Base-by-base conservation (phyloP, 2,113 vertebrate species). In the Nannospalax galili region DNA sequence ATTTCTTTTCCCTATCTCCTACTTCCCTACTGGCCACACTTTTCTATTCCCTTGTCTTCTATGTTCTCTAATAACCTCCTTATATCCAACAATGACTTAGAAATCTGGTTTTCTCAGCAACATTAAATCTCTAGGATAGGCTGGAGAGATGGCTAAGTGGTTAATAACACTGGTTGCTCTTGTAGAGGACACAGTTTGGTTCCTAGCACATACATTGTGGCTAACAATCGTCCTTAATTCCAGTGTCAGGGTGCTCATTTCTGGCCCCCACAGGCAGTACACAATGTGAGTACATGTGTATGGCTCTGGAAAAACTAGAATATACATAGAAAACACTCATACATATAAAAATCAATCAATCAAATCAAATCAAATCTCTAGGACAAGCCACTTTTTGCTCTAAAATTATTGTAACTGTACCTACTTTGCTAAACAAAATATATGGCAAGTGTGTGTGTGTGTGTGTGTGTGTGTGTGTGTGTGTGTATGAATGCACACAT, bases 41-140 rank as follows among this genome's bases (percentile, higher is more conserved):
- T 62, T 75, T 60, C 37, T 12, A 67, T 28, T 35, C 22, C 11
- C 14, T 16, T 65, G 42, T 93, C 74, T 89, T 78, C 26, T 78
- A 6, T 74, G n/a, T 42, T 84, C 56, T 92, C 28, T 95, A 90
- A 92, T 85, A 91, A 72, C 5, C 2, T 92, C 16, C 26, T 84
- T 48, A 42, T 40, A 16, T 40, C 12, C 12, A 72, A 4, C 24
- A 93, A 84, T 3, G 90, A 80, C 30, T 84, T 79, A 85, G 64
- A 4, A 93, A 62, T 85, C 28, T 85, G 10, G 9, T 65, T 77
- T 95, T 75, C 5, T 69, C 64, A 90, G 30, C 7, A 72, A 60
- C 24, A 80, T 37, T 70, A 52, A 81, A 52, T 52, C 48, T 52
- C 6, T 7, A 52, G 48, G 48, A 52, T n/a, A n/a, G n/a, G n/a